Conservation (phyloP, 1,140 invertebrate genomes). For the Hylaeus volcanicus region DNA sequence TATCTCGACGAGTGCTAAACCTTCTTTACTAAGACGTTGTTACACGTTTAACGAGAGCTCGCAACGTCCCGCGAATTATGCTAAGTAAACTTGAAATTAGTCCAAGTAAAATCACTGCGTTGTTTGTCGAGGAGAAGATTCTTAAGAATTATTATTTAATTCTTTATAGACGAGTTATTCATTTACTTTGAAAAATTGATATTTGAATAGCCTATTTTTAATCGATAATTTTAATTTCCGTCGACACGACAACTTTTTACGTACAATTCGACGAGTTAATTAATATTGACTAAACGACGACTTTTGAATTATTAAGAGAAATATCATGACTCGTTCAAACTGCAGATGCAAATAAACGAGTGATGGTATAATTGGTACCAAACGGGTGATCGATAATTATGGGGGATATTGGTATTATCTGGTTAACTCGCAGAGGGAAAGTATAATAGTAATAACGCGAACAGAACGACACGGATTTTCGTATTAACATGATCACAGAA, state of each 20-base stretch:
- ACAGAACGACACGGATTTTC: background rate
- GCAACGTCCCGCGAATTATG: background rate
- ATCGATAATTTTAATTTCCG: too few relatives aligned
- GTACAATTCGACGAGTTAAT: background rate
- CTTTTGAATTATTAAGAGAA: constrained; percentile 1
- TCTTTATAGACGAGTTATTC: too few relatives aligned
- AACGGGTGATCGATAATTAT: constrained; percentile 25
- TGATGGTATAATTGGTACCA: constrained; percentile 7
- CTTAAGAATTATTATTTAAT: background rate
- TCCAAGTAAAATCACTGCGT: background rate
- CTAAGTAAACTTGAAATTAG: background rate
- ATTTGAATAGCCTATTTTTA: too few relatives aligned
- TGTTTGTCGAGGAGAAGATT: background rate
- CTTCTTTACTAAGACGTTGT: background rate
- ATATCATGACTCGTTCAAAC: background rate
- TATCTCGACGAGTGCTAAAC: background rate
- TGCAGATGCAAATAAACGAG: background rate
- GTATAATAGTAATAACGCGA: background rate
- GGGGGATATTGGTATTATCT: background rate
- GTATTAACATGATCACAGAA: background rate
- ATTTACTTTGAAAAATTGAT: too few relatives aligned
- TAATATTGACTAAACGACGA: background rate
- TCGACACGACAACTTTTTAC: background rate
- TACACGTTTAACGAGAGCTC: background rate
- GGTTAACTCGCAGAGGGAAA: background rate